Evolutionary conservation across 1,140 invertebrate genomes (phyloP).

Genomic region (Drosophila tani): DNA sequence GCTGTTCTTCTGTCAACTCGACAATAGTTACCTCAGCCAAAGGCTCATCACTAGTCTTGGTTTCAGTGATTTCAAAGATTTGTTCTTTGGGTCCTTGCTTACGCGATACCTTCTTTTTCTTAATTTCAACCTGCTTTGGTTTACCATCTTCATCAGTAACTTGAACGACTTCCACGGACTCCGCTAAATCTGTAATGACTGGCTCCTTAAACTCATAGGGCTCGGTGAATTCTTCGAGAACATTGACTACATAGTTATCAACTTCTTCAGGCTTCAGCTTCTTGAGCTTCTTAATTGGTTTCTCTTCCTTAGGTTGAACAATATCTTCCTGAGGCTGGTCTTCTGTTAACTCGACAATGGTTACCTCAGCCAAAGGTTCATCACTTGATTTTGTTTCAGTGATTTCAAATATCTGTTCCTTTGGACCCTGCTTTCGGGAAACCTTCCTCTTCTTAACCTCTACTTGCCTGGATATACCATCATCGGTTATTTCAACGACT

Average conservation of each 20-base stretch:
- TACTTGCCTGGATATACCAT: slow-evolving; percentile 49
- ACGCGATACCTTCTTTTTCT: slow-evolving; percentile 52
- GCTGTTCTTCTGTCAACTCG: slow-evolving; percentile 7
- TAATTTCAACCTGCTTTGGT: slow-evolving; percentile 40
- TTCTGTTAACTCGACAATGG: slow-evolving; percentile 46
- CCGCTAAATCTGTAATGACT: slow-evolving; percentile 50
- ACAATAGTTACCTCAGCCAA: slow-evolving; percentile 25
- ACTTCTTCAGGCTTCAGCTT: slow-evolving; percentile 64
- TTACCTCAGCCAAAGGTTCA: slow-evolving; percentile 61
- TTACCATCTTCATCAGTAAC: slow-evolving; percentile 38
- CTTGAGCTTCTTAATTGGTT: slow-evolving; percentile 44
- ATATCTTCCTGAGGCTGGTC: background rate
- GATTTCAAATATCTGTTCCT: slow-evolving; percentile 63
- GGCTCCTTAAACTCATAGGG: slow-evolving; percentile 26
- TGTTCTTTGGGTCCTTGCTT: slow-evolving; percentile 57
- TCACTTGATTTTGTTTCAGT: slow-evolving; percentile 47
- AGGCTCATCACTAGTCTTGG: slow-evolving; percentile 14
- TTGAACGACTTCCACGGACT: slow-evolving; percentile 38
- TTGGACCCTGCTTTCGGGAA: slow-evolving; percentile 54
- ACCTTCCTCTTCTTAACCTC: slow-evolving; percentile 64
- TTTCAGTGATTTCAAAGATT: slow-evolving; percentile 56
- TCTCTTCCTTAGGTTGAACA: background rate
- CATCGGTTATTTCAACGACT: slow-evolving; percentile 22
- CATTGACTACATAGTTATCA: slow-evolving; percentile 63
- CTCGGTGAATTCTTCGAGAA: slow-evolving; percentile 65